A percentile compares a stretch with the other conserved stretches of the same genome.
phyloP scores from a whole-genome alignment of 2,797 vertebrate genomes.

The Gila robusta region DNA sequence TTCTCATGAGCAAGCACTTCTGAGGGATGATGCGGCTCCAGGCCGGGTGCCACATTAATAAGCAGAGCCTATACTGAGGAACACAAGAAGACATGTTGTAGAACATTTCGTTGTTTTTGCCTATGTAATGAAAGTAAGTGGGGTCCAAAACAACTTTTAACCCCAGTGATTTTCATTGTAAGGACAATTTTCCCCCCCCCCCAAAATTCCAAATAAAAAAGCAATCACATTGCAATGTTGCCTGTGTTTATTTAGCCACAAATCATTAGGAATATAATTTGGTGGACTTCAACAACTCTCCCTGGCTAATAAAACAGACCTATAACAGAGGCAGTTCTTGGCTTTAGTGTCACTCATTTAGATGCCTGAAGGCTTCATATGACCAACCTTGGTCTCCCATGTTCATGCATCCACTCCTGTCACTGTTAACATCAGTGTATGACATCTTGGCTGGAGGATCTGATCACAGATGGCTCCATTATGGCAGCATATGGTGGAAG shows the following conservation, averaged over 20 bases:
- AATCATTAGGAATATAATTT: not conserved
- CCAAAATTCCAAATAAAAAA: not conserved
- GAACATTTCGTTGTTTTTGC: not conserved
- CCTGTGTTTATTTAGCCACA: not conserved
- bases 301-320: not conserved
- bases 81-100: not conserved
- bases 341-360: not conserved
- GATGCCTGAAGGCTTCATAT: slow-evolving; percentile 17
- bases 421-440: slow-evolving; percentile 38
- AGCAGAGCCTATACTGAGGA: not conserved
- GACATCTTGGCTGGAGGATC: slow-evolving; percentile 29
- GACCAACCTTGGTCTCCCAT: slow-evolving; percentile 30
- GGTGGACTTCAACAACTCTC: not conserved
- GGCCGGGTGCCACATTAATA: not conserved
- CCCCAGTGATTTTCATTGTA: not conserved
- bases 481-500: slow-evolving; percentile 39
- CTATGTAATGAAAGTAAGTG: not conserved
- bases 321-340: slow-evolving; percentile 4
- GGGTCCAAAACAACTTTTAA: not conserved
- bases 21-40: slow-evolving; percentile 23
- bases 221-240: not conserved
- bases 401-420: slow-evolving; percentile 30
- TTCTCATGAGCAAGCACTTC: slow-evolving; percentile 27
- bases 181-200: no score
- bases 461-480: slow-evolving; percentile 50